Evolutionary conservation across 2,113 vertebrate genomes (phyloP).

Genomic region (Stegostoma tigrinum): DNA sequence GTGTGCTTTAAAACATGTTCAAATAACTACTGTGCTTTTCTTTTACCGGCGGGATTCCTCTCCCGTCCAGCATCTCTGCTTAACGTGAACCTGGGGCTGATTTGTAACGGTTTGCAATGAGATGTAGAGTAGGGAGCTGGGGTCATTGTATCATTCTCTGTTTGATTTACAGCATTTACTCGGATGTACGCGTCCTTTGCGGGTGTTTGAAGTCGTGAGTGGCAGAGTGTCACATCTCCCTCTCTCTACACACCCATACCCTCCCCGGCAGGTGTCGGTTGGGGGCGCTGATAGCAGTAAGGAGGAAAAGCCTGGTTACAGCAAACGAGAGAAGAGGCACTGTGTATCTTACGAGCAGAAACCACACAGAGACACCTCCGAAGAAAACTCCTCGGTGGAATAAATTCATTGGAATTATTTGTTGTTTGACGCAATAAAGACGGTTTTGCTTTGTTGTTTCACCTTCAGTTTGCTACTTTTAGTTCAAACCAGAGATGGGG

Average conservation of each 20-base stretch:
- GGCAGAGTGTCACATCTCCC: background rate
- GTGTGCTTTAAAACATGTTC: background rate
- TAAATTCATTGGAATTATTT: background rate
- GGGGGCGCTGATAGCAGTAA: slow-evolving; percentile 29
- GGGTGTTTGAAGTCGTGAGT: background rate
- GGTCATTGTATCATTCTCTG: background rate
- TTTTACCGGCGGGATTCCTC: background rate
- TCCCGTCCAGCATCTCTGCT: background rate
- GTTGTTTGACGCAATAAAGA: background rate
- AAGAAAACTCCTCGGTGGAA: background rate
- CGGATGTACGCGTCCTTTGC: background rate
- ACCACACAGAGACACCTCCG: background rate
- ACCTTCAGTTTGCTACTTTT: too few relatives aligned
- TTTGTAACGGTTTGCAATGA: background rate
- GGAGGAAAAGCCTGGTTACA: background rate
- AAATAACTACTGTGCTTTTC: background rate
- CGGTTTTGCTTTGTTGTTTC: background rate
- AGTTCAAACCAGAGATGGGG: background rate
- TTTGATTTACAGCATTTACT: background rate
- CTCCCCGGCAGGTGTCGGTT: slow-evolving; percentile 5
- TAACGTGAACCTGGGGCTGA: background rate
- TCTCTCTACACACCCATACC: background rate
- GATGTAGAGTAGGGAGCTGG: background rate
- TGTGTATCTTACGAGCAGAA: background rate
- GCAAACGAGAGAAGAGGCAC: background rate